phyloP scores from a whole-genome alignment of 2,888 invertebrate genomes.

The Drosophila pseudotalamancana region DNA sequence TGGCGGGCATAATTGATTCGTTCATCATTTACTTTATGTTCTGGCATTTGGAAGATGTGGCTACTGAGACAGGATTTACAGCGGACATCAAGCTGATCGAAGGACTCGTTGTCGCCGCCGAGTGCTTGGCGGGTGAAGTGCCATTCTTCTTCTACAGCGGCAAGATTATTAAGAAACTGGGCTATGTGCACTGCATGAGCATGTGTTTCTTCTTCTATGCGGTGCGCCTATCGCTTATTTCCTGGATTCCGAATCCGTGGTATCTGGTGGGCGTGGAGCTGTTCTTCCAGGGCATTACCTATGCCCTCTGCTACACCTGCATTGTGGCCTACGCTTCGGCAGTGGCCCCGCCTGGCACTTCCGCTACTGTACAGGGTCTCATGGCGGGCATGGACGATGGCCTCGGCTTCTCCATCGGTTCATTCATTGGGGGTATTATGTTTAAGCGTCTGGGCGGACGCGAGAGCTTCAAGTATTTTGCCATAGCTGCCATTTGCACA shows the following conservation, averaged over 20 bases:
- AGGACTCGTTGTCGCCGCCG: constrained; percentile 91
- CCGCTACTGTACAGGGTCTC: constrained; percentile 93
- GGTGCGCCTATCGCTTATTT: constrained; percentile 90
- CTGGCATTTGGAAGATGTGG: constrained; percentile 93
- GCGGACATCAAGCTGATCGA: constrained; percentile 90
- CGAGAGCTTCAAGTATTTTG: constrained; percentile 85
- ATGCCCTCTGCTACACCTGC: constrained; percentile 93
- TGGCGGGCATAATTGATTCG: constrained; percentile 91
- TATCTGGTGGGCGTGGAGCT: constrained; percentile 92
- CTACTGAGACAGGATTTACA: constrained; percentile 87
- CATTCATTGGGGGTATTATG: constrained; percentile 89
- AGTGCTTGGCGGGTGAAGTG: constrained; percentile 92
- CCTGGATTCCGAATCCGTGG: constrained; percentile 92
- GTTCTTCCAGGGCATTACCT: constrained; percentile 93
- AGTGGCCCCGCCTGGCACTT: constrained; percentile 89
- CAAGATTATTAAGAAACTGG: constrained; percentile 91
- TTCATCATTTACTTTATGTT: constrained; percentile 93
- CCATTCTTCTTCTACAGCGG: constrained; percentile 90
- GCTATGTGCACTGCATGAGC: constrained; percentile 91
- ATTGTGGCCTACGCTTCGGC: constrained; percentile 90
- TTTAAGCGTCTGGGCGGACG: constrained; percentile 88
- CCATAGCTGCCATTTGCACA: constrained; percentile 79
- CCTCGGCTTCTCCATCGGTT: constrained; percentile 91
- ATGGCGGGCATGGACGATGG: constrained; percentile 96
- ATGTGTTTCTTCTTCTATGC: constrained; percentile 91